Conservation (phyloP, 2,888 invertebrate species). For the Nomada flava region DNA sequence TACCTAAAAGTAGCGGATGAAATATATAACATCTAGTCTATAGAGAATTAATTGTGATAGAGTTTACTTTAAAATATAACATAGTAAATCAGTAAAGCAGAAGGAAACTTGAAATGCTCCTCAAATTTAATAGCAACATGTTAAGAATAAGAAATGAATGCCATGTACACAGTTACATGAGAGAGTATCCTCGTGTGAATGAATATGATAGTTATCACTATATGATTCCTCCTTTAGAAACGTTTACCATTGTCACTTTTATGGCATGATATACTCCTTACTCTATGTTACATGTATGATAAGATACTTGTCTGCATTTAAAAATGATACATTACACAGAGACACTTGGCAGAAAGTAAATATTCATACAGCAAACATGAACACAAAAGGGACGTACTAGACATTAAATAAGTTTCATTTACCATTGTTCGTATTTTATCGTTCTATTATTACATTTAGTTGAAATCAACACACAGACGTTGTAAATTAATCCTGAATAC, state of each 20-base stretch:
- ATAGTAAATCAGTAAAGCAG: constrained; percentile 36
- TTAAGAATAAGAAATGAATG: constrained; percentile 35
- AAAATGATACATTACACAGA: constrained; percentile 47
- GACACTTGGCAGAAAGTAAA: constrained; percentile 17
- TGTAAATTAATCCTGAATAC: constrained; percentile 25
- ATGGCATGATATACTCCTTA: constrained; percentile 55
- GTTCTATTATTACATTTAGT: constrained; percentile 3
- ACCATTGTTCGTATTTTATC: constrained; percentile 5
- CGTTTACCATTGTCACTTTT: constrained; percentile 51
- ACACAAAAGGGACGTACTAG: constrained; percentile 11
- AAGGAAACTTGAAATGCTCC: constrained; percentile 31
- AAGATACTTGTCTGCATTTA: constrained; percentile 44
- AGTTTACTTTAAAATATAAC: constrained; percentile 15
- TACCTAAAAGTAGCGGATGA: constrained; percentile 75
- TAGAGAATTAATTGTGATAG: constrained; percentile 36
- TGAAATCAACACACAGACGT: constrained; percentile 39
- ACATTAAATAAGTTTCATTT: constrained; percentile 1
- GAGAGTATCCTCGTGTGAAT: constrained; percentile 43
- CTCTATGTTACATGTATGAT: constrained; percentile 55
- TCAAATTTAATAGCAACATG: constrained; percentile 17
- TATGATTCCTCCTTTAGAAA: constrained; percentile 51
- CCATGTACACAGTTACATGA: constrained; percentile 42
- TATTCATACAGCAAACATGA: constrained; percentile 24
- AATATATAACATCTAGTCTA: constrained; percentile 63
- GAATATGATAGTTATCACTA: constrained; percentile 46